A percentile compares a stretch with the other conserved stretches of the same genome.
Evolutionary conservation across 30 jellyfish, hydroid and myxozoan species (phyloP).

Genomic region (Catostylus mosaicus): DNA sequence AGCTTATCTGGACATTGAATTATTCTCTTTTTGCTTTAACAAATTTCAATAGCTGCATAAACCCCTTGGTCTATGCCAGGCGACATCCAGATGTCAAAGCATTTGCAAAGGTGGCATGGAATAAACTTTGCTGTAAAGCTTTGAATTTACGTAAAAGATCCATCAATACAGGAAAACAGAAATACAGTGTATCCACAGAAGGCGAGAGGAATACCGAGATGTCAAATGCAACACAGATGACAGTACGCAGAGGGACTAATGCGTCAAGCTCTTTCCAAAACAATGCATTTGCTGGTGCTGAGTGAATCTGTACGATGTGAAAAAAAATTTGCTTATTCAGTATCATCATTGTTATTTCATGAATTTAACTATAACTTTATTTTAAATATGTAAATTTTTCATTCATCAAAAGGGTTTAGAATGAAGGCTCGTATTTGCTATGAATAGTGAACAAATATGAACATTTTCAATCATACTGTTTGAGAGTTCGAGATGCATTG

Average conservation of each 20-base stretch:
- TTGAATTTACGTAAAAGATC: neutral
- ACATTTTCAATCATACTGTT: too few relatives aligned
- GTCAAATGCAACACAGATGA: neutral
- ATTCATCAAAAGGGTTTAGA: too few relatives aligned
- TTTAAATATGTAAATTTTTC: too few relatives aligned
- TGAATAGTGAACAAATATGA: too few relatives aligned
- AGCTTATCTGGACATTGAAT: slow-evolving; percentile 21
- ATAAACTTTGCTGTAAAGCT: slow-evolving; percentile 5
- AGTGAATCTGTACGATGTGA: neutral
- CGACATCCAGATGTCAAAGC: neutral
- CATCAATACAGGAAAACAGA: neutral
- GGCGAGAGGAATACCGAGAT: neutral
- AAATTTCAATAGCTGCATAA: slow-evolving; percentile 51
- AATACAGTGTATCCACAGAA: neutral
- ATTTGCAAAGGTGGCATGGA: neutral
- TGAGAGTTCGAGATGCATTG: too few relatives aligned
- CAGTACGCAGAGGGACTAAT: neutral
- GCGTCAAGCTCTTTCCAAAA: neutral
- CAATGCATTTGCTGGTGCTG: neutral
- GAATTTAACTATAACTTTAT: too few relatives aligned
- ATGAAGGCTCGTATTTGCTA: too few relatives aligned
- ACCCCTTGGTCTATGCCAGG: slow-evolving; percentile 64
- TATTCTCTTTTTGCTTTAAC: slow-evolving; percentile 37
- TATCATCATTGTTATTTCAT: too few relatives aligned
- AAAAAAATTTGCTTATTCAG: neutral